phyloP scores from a whole-genome alignment of 2,113 vertebrate genomes.

The Pipra filicauda region DNA sequence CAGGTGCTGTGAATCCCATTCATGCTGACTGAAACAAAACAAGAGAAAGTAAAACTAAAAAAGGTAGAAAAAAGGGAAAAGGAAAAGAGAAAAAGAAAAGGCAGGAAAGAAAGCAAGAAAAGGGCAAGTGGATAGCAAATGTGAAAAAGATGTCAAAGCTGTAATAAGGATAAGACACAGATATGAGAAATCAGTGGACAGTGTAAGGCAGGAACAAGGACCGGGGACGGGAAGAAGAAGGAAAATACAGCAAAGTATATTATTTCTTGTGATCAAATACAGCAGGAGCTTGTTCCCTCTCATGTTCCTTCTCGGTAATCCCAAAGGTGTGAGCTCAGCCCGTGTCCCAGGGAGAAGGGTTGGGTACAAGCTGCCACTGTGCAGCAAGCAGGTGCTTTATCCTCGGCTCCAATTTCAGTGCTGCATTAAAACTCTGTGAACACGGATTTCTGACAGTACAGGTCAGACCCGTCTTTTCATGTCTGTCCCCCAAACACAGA shows the following conservation, averaged over 20 bases:
- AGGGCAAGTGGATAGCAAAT: not conserved
- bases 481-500: conserved; percentile 36
- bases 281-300: not conserved
- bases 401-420: conserved; percentile 26
- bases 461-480: conserved; percentile 49
- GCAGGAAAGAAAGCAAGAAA: not conserved
- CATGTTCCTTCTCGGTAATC: not conserved
- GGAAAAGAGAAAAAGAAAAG: not conserved
- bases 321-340: not conserved
- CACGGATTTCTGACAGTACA: not conserved
- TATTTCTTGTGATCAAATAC: not conserved
- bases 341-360: not conserved
- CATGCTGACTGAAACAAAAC: not conserved
- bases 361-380: not conserved
- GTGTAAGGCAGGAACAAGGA: not conserved
- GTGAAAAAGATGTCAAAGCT: not conserved
- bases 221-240: not conserved
- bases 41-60: not conserved
- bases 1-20: not conserved
- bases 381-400: not conserved
- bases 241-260: not conserved
- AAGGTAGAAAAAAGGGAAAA: not conserved
- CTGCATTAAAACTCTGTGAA: conserved; percentile 46
- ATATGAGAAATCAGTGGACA: not conserved
- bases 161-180: not conserved